Evolutionary conservation across 2,888 invertebrate species (phyloP), one percentile per base, ranked within the genome.

Genomic region (Melanotus villosus): DNA sequence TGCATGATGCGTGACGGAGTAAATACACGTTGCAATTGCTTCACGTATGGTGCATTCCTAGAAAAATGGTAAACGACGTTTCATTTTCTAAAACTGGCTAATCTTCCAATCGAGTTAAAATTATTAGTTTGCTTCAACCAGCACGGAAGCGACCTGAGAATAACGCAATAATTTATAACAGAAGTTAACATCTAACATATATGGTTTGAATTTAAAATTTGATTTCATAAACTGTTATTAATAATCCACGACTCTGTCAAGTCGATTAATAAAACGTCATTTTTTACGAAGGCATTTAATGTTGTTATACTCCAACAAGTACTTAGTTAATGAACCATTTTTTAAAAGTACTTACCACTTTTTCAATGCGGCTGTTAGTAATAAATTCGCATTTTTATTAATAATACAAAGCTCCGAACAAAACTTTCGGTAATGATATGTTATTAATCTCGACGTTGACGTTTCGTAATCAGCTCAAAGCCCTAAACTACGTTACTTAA

Each of bases 361-460:
- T 36, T 34, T 19, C 26, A 21, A 36, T 10, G n/a, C n/a, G n/a
- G n/a, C 32, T 45, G 26, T 26, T 43, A 16, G 47, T 32, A 66
- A 66, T 52, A 52, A 56, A 66, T 66, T 59, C 14, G 52, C 34
- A 36, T 66, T 66, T 66, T 12, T 66, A 65, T 59, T 59, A 41
- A 41, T 59, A 65, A 50, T 58, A 59, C 18, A 50, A 19, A 36
- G 26, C 23, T 10, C 43, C 9, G 43, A 67, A 63, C 68, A 68
- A 64, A 68, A 54, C 54, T 52, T 52, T 41, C 16, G 16, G 41
- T 41, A 41, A 41, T 41, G 41, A 16, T 14, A 41, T 9, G 41
- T 18, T 41, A 69, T 69, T 65, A 59, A 65, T 69, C 59, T 65
- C 64, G 32, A 50, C 41, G 65, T 57, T 68, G 71, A 68, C 71